These are phyloP conservation scores for Zaprionus tsacasi DNA, from an alignment of 1,140 invertebrate species.

Conservation along the genomic window DNA sequence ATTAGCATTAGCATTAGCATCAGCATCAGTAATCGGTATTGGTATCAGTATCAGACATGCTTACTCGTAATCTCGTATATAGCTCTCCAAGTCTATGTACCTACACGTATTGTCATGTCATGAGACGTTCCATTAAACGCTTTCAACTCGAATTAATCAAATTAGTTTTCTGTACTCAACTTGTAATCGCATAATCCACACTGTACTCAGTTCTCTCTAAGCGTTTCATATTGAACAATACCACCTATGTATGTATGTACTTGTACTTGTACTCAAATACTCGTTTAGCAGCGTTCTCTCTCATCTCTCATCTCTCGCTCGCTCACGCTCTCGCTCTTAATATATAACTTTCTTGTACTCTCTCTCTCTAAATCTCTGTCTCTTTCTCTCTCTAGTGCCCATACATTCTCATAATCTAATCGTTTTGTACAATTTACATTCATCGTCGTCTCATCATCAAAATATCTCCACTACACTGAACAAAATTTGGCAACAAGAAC, in stretches of 20 bases:
- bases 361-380: background rate
- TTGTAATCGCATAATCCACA: constrained; percentile 39
- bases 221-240: constrained; percentile 50
- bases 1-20: constrained; percentile 12
- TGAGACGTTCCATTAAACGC: constrained; percentile 58
- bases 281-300: constrained; percentile 66
- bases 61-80: constrained; percentile 62
- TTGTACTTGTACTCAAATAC: constrained; percentile 52
- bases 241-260: constrained; percentile 41
- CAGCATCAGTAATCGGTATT: constrained; percentile 23
- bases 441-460: constrained; percentile 49
- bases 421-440: constrained; percentile 60
- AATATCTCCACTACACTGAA: constrained; percentile 42
- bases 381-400: constrained; percentile 38
- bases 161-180: constrained; percentile 48
- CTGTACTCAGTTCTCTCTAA: constrained; percentile 40
- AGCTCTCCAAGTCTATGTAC: background rate
- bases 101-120: constrained; percentile 57
- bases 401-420: constrained; percentile 49
- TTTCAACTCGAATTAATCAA: constrained; percentile 39
- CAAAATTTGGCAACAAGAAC: constrained; percentile 44
- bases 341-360: too few relatives aligned
- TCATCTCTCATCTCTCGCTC: constrained; percentile 56
- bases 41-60: constrained; percentile 63
- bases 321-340: background rate